These are phyloP conservation scores for Porphyrio hochstetteri DNA, from an alignment of 2,113 vertebrate genomes.

Conservation along the genomic window DNA sequence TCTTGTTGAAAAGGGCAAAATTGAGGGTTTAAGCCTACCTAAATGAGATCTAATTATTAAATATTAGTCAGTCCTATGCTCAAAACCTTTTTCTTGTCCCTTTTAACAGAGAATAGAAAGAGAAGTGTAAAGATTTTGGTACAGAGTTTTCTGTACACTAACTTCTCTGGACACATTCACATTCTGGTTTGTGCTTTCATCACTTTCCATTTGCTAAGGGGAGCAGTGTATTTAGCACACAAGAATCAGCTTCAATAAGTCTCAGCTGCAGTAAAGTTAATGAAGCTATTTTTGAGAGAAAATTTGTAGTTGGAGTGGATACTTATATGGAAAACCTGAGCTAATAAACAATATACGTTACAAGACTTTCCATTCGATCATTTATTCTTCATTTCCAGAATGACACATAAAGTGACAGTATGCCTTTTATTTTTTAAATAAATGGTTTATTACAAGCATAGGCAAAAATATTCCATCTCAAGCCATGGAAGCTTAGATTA, in stretches of 20 bases:
- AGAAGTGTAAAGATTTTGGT: background rate
- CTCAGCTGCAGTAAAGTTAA: background rate
- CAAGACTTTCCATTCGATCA: background rate
- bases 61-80: background rate
- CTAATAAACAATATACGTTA: background rate
- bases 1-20: background rate
- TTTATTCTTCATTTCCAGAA: background rate
- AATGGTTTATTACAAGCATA: background rate
- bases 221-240: background rate
- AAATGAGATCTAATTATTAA: background rate
- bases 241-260: background rate
- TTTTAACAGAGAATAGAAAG: background rate
- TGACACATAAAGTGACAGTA: background rate
- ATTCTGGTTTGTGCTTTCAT: background rate
- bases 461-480: background rate
- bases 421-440: background rate
- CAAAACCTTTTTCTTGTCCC: background rate
- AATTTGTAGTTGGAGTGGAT: background rate
- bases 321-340: background rate
- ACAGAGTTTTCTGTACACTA: background rate
- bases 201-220: background rate
- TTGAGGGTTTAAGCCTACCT: background rate
- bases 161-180: background rate
- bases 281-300: background rate
- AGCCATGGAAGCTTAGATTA: background rate